A percentile compares a stretch with the other conserved stretches of the same genome.
These are phyloP conservation scores for Aphis gossypii DNA, from an alignment of 1,140 invertebrate species.

Conservation along the genomic window DNA sequence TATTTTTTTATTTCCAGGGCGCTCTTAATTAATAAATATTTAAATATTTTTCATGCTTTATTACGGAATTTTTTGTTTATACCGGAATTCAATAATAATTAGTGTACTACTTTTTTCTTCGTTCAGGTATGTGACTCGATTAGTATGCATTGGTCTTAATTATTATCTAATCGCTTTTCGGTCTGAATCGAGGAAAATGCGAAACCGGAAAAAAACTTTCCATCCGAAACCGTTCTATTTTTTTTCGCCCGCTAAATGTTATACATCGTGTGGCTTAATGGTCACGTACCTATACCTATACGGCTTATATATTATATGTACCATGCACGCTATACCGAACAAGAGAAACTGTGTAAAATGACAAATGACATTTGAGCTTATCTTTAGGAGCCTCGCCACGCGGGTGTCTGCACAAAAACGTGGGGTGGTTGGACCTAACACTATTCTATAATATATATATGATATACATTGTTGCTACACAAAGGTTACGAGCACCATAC, in stretches of 20 bases:
- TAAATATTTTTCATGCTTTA: neutral
- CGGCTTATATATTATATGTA: neutral
- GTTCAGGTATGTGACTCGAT: neutral
- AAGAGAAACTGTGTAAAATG: constrained; percentile 27
- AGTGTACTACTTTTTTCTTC: neutral
- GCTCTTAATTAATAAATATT: neutral
- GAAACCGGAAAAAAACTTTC: neutral
- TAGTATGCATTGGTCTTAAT: neutral
- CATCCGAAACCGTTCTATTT: neutral
- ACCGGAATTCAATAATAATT: neutral
- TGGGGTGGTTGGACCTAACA: neutral
- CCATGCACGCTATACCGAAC: neutral
- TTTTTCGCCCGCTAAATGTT: neutral
- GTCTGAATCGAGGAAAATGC: neutral
- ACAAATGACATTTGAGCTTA: constrained; percentile 43
- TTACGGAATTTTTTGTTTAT: neutral
- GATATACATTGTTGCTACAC: neutral
- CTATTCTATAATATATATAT: neutral
- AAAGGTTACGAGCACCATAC: neutral
- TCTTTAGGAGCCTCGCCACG: neutral
- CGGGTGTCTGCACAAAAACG: neutral
- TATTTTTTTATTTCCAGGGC: neutral
- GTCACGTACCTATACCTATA: constrained; percentile 3
- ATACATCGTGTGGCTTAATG: neutral
- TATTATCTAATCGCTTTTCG: neutral